These are phyloP conservation scores for Nestor notabilis DNA, from an alignment of 2,113 vertebrate genomes.

Conservation along the genomic window DNA sequence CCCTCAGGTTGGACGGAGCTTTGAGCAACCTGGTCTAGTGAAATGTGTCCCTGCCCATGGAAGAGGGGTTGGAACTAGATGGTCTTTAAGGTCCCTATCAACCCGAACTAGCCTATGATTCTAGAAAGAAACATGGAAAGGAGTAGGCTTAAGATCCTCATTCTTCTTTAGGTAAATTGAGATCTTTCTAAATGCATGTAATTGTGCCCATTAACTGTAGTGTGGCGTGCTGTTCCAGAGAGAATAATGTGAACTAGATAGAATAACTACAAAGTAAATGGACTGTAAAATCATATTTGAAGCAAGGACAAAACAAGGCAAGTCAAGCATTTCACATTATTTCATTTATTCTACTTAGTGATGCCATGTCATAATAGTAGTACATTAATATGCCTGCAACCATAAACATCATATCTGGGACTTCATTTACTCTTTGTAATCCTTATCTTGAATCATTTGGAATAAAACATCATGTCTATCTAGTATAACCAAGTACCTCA, in stretches of 20 bases:
- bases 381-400: conserved; percentile 38
- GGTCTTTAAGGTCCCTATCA: not conserved
- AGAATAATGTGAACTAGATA: not conserved
- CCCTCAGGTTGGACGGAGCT: not conserved
- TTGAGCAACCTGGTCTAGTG: not conserved
- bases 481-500: not conserved
- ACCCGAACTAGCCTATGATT: not conserved
- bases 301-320: conserved; percentile 51
- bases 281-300: conserved; percentile 40
- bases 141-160: not conserved
- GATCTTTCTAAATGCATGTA: not conserved
- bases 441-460: not conserved
- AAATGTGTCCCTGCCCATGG: not conserved
- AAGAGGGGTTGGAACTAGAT: not conserved
- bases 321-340: not conserved
- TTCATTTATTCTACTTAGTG: conserved; percentile 33
- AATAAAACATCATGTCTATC: not conserved
- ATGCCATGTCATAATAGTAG: not conserved
- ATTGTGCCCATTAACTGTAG: not conserved
- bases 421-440: not conserved
- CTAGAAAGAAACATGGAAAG: not conserved
- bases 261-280: conserved; percentile 36
- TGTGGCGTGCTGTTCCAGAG: not conserved
- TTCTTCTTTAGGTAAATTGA: not conserved
- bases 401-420: not conserved